Base-by-base conservation (phyloP, 2,797 vertebrate species). In the Antrozous pallidus region DNA sequence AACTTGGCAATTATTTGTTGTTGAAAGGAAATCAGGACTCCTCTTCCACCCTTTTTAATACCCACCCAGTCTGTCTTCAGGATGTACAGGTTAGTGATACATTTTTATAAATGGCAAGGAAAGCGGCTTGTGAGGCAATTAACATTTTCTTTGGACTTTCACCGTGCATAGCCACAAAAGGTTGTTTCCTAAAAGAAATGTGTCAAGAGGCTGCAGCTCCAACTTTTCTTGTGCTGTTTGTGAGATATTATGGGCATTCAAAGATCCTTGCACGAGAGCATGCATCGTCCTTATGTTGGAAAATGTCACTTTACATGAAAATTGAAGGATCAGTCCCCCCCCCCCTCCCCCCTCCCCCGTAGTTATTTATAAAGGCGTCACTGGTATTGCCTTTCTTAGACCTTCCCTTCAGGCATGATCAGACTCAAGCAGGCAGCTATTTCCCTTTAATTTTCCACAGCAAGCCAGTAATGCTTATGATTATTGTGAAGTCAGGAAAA, bases 401-500 rank as follows among this genome's bases (percentile, higher is more conserved):
- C 97, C 97, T 98, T 98, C 97, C 97, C 97, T 85, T 94, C 97
- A 97, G 97, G 97, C 98, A 98, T 98, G 98, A 97, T 98, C 98
- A 98, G 97, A 97, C 97, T 98, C 96, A 97, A 98, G 98, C 97
- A 97, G 97, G 92, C 96, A 96, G 98, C 97, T 98, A 98, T 98
- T 98, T 98, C 97, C 95, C 97, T 98, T 98, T 98, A 98, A 98
- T 98, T 98, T 98, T 98, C 97, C 97, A 93, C 97, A 97, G 97
- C 97, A 97, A 98, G 97, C 93, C 97, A 95, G 98, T 98, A 98
- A 98, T 98, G 97, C 97, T 98, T 98, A 98, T 98, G 98, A 98
- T 98, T 98, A 98, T 98, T 98, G 98, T 98, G 97, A 98, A 98
- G 98, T 98, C 98, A 98, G 98, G 98, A 97, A 98, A 98, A 98